These are phyloP conservation scores for Psettodes erumei DNA, from an alignment of 2,113 vertebrate species.

Conservation along the genomic window DNA sequence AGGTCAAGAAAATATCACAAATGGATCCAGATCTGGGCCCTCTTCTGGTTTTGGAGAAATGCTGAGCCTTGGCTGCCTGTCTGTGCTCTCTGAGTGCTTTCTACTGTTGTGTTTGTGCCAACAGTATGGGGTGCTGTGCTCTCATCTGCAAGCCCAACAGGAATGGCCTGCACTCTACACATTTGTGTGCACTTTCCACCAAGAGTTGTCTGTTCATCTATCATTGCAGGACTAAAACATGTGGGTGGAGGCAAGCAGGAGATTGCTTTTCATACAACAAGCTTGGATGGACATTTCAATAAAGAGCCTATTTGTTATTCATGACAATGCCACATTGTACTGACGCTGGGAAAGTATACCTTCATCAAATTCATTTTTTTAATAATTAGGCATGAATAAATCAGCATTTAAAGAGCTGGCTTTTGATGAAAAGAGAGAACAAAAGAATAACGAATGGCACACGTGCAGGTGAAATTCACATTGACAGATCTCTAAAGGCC, in stretches of 20 bases:
- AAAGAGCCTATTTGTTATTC: conserved; percentile 77
- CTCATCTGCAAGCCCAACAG: conserved; percentile 27
- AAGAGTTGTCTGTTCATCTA: conserved; percentile 56
- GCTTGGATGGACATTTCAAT: conserved; percentile 69
- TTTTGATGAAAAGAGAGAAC: conserved; percentile 33
- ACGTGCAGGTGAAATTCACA: conserved; percentile 40
- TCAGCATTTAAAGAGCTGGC: conserved; percentile 34
- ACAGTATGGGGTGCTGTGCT: conserved; percentile 15
- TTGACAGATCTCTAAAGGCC: conserved; percentile 59
- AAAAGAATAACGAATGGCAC: conserved; percentile 19
- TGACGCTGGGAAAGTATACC: conserved; percentile 40
- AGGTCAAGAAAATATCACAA: no score
- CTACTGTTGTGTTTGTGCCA: conserved; percentile 17
- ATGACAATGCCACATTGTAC: conserved; percentile 55
- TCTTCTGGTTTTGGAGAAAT: no score
- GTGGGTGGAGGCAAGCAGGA: conserved; percentile 62
- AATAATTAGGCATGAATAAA: conserved; percentile 60
- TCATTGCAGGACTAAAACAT: conserved; percentile 60
- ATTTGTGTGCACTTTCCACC: conserved; percentile 26
- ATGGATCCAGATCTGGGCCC: no score
- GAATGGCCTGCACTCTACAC: conserved; percentile 21
- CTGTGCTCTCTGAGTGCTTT: no score
- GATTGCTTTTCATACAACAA: conserved; percentile 63
- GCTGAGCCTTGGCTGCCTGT: no score
- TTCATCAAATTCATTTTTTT: conserved; percentile 45